phyloP scores from a whole-genome alignment of 1,140 invertebrate species.

The Rhagoletis zephyria region DNA sequence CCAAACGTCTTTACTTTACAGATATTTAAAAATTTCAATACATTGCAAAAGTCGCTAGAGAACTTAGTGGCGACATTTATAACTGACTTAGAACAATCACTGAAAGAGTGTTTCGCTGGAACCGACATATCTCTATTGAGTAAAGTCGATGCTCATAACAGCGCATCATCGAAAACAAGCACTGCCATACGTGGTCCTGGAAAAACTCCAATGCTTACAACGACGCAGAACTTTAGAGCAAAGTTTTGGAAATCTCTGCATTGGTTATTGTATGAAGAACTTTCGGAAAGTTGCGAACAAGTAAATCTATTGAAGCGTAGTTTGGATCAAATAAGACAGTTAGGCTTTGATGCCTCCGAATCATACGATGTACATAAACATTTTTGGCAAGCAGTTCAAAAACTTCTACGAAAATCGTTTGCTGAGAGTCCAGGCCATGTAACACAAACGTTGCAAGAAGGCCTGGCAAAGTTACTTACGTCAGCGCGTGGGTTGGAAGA shows the following conservation, averaged over 20 bases:
- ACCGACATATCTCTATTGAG: slow-evolving; percentile 70
- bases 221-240: slow-evolving; percentile 81
- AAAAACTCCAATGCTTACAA: slow-evolving; percentile 78
- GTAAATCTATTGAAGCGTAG: slow-evolving; percentile 74
- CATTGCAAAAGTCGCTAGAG: slow-evolving; percentile 67
- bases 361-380: slow-evolving; percentile 65
- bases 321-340: slow-evolving; percentile 68
- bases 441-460: slow-evolving; percentile 75
- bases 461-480: slow-evolving; percentile 72
- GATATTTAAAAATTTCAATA: slow-evolving; percentile 72
- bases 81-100: slow-evolving; percentile 69
- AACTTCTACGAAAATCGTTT: slow-evolving; percentile 67
- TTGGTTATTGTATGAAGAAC: slow-evolving; percentile 81
- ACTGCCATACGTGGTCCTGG: slow-evolving; percentile 77
- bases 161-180: slow-evolving; percentile 57
- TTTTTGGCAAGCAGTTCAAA: slow-evolving; percentile 67
- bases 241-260: slow-evolving; percentile 87
- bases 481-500: slow-evolving; percentile 70
- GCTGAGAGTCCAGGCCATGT: slow-evolving; percentile 70
- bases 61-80: slow-evolving; percentile 70
- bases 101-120: slow-evolving; percentile 72
- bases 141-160: slow-evolving; percentile 57
- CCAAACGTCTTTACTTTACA: slow-evolving; percentile 51
- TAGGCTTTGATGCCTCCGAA: slow-evolving; percentile 62
- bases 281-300: slow-evolving; percentile 82